A percentile compares a stretch with the other conserved stretches of the same genome.
phyloP scores from a whole-genome alignment of 2,113 vertebrate species.

The Sturnus vulgaris region DNA sequence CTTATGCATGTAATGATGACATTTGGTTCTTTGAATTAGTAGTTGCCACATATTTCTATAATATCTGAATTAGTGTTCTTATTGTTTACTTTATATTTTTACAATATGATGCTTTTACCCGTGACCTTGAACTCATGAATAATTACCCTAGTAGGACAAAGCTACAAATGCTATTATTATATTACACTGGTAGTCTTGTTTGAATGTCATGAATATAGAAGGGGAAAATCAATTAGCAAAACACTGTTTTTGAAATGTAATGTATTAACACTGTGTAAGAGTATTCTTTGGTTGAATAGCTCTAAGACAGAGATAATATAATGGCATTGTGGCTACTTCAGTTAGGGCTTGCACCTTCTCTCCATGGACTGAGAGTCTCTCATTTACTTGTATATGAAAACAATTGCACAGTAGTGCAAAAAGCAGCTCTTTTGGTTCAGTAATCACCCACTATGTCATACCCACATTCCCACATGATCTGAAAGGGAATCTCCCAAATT shows the following conservation, averaged over 20 bases:
- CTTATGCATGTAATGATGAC: not conserved
- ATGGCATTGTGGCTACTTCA: not conserved
- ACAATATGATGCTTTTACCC: not conserved
- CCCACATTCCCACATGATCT: not conserved
- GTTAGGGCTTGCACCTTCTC: not conserved
- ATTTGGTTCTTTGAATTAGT: not conserved
- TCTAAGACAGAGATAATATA: not conserved
- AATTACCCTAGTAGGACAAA: not conserved
- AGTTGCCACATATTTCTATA: not conserved
- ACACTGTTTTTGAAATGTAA: not conserved
- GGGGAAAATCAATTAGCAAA: constrained; percentile 30
- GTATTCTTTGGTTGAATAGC: not conserved
- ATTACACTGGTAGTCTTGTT: not conserved
- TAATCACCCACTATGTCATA: not conserved
- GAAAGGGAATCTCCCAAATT: not conserved
- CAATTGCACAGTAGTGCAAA: not conserved
- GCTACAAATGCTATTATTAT: not conserved
- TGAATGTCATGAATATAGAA: not conserved
- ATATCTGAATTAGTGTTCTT: not conserved
- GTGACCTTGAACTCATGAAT: not conserved
- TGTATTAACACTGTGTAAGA: not conserved
- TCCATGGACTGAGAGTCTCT: not conserved
- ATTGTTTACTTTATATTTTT: not conserved
- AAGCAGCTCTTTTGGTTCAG: not conserved
- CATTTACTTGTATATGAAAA: not conserved